A percentile compares a stretch with the other conserved stretches of the same genome.
phyloP scores from a whole-genome alignment of 2,113 vertebrate genomes.

The Dolichotis patagonum region DNA sequence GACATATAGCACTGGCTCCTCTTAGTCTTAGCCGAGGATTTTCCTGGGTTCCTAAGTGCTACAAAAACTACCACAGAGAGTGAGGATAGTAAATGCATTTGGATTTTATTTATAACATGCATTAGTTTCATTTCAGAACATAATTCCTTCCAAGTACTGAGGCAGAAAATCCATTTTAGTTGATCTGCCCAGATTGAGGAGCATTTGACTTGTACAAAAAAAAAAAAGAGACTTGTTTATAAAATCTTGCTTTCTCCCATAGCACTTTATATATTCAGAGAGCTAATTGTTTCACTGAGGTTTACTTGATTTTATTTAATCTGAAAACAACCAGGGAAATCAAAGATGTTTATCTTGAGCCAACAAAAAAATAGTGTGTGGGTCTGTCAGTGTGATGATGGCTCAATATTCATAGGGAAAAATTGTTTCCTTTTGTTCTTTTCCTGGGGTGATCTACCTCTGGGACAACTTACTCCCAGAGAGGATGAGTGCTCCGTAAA shows the following conservation, averaged over 20 bases:
- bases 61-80: background rate
- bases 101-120: conserved; percentile 37
- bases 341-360: background rate
- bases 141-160: conserved; percentile 44
- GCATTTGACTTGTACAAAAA: background rate
- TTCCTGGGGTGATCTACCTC: background rate
- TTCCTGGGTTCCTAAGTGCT: background rate
- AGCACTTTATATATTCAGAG: background rate
- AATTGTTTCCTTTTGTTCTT: background rate
- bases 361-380: background rate
- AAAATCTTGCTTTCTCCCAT: background rate
- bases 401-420: background rate
- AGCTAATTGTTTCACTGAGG: conserved; percentile 11
- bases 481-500: background rate
- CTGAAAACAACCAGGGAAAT: conserved; percentile 28
- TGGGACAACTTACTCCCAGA: background rate
- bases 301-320: conserved; percentile 55
- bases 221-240: conserved; percentile 12
- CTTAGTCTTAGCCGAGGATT: too few relatives aligned
- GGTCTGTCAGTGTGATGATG: background rate
- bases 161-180: conserved; percentile 29
- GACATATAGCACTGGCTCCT: background rate
- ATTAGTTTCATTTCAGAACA: conserved; percentile 35
- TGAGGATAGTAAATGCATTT: background rate
- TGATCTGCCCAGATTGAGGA: background rate